These are phyloP conservation scores for Hyalella azteca DNA, from an alignment of 2,888 invertebrate species.

Conservation along the genomic window DNA sequence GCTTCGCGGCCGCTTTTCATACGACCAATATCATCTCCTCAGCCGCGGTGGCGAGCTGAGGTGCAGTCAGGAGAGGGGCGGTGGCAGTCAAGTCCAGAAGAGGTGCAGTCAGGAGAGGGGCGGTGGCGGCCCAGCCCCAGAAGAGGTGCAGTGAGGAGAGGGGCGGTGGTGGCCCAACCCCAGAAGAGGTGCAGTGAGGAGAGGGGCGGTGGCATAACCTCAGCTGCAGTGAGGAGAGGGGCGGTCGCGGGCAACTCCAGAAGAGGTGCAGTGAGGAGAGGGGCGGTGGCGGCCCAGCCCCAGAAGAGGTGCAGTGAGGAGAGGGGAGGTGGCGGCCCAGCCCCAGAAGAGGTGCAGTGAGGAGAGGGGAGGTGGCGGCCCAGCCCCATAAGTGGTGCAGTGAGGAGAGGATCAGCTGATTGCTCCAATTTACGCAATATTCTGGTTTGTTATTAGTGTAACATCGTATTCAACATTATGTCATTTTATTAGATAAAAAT, in stretches of 20 bases:
- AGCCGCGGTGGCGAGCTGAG: neutral
- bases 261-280: neutral
- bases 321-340: neutral
- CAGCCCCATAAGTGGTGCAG: neutral
- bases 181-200: neutral
- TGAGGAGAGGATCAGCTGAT: no score
- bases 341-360: neutral
- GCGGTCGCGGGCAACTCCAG: no score
- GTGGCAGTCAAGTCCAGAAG: neutral
- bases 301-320: neutral
- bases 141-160: neutral
- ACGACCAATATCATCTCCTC: slow-evolving; percentile 7
- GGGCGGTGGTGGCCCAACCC: neutral
- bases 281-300: neutral
- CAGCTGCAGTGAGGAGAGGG: neutral
- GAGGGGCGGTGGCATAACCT: neutral
- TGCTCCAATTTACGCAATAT: no score
- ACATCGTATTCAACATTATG: no score
- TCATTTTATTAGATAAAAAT: no score
- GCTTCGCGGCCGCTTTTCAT: slow-evolving; percentile 4
- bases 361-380: neutral
- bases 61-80: neutral
- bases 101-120: neutral
- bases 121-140: neutral
- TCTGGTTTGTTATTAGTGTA: no score